Base-by-base conservation (phyloP, 2,888 invertebrate genomes). In the Protonemura montana region DNA sequence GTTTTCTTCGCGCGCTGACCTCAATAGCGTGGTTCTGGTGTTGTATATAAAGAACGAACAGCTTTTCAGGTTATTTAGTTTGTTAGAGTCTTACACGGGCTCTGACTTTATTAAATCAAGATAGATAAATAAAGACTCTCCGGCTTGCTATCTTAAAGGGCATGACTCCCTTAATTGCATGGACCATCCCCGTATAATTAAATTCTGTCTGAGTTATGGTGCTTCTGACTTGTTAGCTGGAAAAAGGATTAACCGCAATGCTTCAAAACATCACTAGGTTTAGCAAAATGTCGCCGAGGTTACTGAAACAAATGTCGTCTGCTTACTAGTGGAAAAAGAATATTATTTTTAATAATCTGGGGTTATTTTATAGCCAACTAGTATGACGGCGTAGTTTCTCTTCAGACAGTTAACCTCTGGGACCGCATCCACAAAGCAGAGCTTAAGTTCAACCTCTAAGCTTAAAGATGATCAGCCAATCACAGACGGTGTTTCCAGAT, bases 121-220 rank as follows among this genome's bases (percentile, higher is more conserved):
- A 27, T 26, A 59, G 84, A 59, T 76, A 76, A 76, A 76, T 84
- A 84, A 84, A 84, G 84, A 84, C 28, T 59, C 59, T 84, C 84
- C 76, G 59, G 29, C 25, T 41, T 41, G 82, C 41, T 83, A 83
- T 41, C 82, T 83, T 83, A 76, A 84, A 59, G 76, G 76, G 84
- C 59, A 84, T 76, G 86, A 82, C 82, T 30, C 77, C 85, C 87
- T 85, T 87, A 87, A 87, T 87, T 87, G 83, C 87, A 87, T 81
- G 85, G 85, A 82, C 77, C 87, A 76, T 77, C 82, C 77, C 85
- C 35, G 41, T 42, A 85, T 87, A 87, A 85, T 87, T 87, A 87
- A 87, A 87, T 87, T 85, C 82, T 81, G 85, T 76, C 87, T 87
- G 87, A 87, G 85, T 87, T 87, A 87, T 87, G 81, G 82, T 82